phyloP scores from a whole-genome alignment of 2,797 vertebrate species.

The Clarias laeviceps region DNA sequence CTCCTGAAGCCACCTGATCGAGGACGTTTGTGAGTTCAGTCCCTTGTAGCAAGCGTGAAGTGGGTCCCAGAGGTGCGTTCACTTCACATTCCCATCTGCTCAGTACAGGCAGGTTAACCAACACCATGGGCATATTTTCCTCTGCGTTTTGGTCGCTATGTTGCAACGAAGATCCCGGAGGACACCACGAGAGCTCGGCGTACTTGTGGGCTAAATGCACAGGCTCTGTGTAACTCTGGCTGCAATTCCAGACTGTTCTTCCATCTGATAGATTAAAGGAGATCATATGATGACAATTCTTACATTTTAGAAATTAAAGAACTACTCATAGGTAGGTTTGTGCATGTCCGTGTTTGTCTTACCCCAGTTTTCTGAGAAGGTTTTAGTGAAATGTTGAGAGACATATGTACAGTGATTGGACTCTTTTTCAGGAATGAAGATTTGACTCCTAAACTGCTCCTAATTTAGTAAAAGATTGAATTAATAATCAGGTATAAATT shows the following conservation, averaged over 20 bases:
- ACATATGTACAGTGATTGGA: slow-evolving; percentile 25
- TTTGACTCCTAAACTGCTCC: slow-evolving; percentile 20
- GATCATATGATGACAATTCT: background rate
- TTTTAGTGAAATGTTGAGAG: slow-evolving; percentile 26
- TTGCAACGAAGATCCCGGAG: slow-evolving; percentile 9
- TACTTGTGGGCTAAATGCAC: slow-evolving; percentile 45
- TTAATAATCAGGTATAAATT: background rate
- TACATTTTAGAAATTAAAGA: background rate
- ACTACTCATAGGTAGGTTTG: background rate
- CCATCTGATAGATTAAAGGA: slow-evolving; percentile 25
- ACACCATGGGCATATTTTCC: background rate
- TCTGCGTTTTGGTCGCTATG: slow-evolving; percentile 1
- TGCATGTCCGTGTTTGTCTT: slow-evolving; percentile 4
- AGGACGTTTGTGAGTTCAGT: slow-evolving; percentile 59
- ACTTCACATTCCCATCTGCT: slow-evolving; percentile 64
- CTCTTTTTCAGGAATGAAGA: slow-evolving; percentile 12
- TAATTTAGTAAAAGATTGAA: background rate
- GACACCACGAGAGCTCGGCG: slow-evolving; percentile 16
- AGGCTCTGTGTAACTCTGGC: slow-evolving; percentile 10
- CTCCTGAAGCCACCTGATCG: slow-evolving; percentile 57
- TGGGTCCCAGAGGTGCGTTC: slow-evolving; percentile 60
- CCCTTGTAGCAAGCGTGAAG: slow-evolving; percentile 61
- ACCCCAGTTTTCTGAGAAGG: slow-evolving; percentile 44
- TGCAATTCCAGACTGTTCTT: background rate
- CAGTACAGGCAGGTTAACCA: slow-evolving; percentile 54